A percentile compares a stretch with the other conserved stretches of the same genome.
Evolutionary conservation across 2,888 invertebrate species (phyloP).

Genomic region (Phortica magna): DNA sequence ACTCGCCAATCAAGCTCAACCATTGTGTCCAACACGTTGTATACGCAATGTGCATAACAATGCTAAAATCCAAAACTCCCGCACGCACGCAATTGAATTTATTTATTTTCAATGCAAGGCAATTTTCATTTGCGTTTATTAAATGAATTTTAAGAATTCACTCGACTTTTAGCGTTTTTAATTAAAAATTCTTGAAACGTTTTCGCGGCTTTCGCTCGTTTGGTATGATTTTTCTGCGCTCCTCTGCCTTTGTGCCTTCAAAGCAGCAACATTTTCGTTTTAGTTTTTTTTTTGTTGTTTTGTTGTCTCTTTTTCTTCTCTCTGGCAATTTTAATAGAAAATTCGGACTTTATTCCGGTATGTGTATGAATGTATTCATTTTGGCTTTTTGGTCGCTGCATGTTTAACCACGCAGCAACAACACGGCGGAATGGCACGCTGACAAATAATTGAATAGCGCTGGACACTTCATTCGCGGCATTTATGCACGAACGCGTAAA

Average conservation of each 20-base stretch:
- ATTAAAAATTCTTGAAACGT: slow-evolving; percentile 69
- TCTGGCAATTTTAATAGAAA: slow-evolving; percentile 2
- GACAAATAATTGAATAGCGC: slow-evolving; percentile 4
- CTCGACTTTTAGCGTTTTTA: slow-evolving; percentile 49
- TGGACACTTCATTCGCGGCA: slow-evolving; percentile 67
- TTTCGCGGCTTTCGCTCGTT: slow-evolving; percentile 39
- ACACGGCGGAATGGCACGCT: neutral
- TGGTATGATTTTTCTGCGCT: slow-evolving; percentile 33
- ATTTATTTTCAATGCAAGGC: slow-evolving; percentile 30
- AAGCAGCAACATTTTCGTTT: neutral
- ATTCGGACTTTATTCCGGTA: neutral
- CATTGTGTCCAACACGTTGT: neutral
- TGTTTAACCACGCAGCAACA: slow-evolving; percentile 21
- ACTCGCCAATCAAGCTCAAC: neutral
- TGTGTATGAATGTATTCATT: neutral
- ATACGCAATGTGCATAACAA: slow-evolving; percentile 3
- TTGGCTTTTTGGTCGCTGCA: slow-evolving; percentile 10
- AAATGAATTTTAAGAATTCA: slow-evolving; percentile 28
- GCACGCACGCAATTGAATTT: slow-evolving; percentile 14
- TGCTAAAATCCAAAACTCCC: slow-evolving; percentile 3
- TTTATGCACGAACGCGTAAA: slow-evolving; percentile 69
- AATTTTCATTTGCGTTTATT: slow-evolving; percentile 15
- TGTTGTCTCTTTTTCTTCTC: neutral
- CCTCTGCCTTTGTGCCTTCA: neutral
- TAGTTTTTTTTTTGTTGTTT: neutral